phyloP scores from a whole-genome alignment of 2,797 vertebrate genomes.

The Labroides dimidiatus region DNA sequence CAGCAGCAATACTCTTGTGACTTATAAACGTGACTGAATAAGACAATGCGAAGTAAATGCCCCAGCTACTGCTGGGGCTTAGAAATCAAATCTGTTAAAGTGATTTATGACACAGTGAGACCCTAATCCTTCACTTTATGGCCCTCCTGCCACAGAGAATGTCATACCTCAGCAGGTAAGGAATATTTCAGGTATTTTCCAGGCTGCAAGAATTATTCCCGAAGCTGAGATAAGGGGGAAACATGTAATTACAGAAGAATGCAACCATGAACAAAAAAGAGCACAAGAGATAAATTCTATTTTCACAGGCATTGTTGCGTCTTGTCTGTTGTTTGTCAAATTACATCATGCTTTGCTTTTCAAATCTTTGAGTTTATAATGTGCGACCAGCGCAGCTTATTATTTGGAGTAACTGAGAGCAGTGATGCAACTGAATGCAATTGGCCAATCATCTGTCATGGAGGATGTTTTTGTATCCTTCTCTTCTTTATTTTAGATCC shows the following conservation, averaged over 20 bases:
- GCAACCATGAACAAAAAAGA: conserved; percentile 18
- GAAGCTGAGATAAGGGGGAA: conserved; percentile 16
- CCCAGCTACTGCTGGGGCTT: conserved; percentile 23
- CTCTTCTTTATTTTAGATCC: conserved; percentile 32
- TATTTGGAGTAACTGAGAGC: conserved; percentile 46
- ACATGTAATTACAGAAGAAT: conserved; percentile 41
- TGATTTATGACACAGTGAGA: conserved; percentile 42
- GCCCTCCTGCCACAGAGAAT: conserved; percentile 36
- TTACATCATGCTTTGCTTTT: conserved; percentile 42
- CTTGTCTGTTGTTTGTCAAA: conserved; percentile 49
- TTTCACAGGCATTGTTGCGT: conserved; percentile 41
- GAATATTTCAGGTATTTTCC: conserved; percentile 25
- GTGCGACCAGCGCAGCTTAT: conserved; percentile 50
- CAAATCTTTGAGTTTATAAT: conserved; percentile 49
- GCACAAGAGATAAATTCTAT: conserved; percentile 50
- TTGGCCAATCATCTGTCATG: conserved; percentile 41
- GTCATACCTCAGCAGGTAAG: conserved; percentile 35
- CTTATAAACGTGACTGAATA: conserved; percentile 55
- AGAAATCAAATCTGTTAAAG: conserved; percentile 50
- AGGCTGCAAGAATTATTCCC: conserved; percentile 30
- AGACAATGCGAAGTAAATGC: conserved; percentile 42
- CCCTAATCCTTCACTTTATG: conserved; percentile 37
- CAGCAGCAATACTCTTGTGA: conserved; percentile 52
- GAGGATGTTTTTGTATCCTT: conserved; percentile 29
- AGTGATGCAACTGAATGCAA: conserved; percentile 73